Percentiles rank a stretch among this genome's conserved stretches.
Evolutionary conservation across 92 coral and sea anemone genomes (phyloP).

Genomic region (Actinostola sp.): DNA sequence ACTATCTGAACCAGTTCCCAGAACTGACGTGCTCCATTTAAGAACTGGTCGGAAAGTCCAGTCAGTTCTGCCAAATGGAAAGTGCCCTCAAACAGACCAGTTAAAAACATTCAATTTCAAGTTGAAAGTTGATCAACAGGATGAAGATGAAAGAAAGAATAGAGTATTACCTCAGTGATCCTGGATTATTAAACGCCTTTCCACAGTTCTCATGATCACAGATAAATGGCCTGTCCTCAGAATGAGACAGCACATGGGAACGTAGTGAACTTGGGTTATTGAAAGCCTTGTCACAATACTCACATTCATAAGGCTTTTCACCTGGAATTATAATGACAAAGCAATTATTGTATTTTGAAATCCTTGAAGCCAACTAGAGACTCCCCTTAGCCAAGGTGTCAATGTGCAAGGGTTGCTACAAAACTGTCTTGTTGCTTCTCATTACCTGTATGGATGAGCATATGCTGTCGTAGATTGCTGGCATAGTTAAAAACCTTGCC

Average conservation of each 20-base stretch:
- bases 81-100: too few relatives aligned
- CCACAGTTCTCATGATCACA: constrained; percentile 94
- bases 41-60: too few relatives aligned
- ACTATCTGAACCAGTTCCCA: too few relatives aligned
- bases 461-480: constrained; percentile 96
- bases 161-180: constrained; percentile 78
- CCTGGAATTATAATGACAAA: constrained; percentile 53
- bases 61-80: too few relatives aligned
- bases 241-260: constrained; percentile 94
- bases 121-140: background rate
- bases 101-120: too few relatives aligned
- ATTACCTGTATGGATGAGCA: constrained; percentile 98
- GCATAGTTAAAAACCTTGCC: constrained; percentile 98
- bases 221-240: constrained; percentile 93
- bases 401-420: too few relatives aligned
- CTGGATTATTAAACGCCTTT: constrained; percentile 97
- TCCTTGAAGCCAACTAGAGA: too few relatives aligned
- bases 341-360: too few relatives aligned
- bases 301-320: constrained; percentile 98
- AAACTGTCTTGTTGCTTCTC: background rate
- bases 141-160: background rate
- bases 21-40: too few relatives aligned
- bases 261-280: constrained; percentile 98
- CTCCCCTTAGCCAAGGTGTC: too few relatives aligned
- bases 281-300: constrained; percentile 97